Percentiles rank a stretch among this genome's conserved stretches.
Conservation (phyloP, 2,797 vertebrate species). For the Alca torda region DNA sequence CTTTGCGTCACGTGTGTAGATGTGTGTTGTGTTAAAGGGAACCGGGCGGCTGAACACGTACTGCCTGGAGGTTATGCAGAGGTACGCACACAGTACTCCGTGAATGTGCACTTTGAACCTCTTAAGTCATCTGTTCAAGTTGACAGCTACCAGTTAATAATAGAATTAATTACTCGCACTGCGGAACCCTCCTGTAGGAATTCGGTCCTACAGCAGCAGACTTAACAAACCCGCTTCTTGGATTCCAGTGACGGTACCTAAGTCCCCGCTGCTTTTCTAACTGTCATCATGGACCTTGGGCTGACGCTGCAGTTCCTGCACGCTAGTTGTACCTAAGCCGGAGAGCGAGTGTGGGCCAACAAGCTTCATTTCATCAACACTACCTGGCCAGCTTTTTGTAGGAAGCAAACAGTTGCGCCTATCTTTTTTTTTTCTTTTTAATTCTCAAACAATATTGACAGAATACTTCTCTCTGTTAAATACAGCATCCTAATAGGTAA, state of each 20-base stretch:
- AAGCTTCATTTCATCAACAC: neutral
- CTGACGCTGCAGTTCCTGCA: neutral
- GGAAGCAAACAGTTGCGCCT: neutral
- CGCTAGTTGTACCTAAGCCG: neutral
- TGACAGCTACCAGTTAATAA: neutral
- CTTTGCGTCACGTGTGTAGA: neutral
- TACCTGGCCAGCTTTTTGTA: neutral
- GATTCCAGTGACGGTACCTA: neutral
- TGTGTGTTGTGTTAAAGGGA: neutral
- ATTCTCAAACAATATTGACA: neutral
- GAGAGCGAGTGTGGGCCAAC: neutral
- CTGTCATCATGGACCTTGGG: neutral
- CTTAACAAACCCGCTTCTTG: neutral
- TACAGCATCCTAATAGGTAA: neutral
- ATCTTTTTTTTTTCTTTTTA: neutral
- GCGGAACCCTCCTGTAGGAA: neutral
- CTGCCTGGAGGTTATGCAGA: neutral
- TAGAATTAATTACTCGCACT: neutral
- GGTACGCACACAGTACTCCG: neutral
- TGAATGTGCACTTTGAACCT: neutral
- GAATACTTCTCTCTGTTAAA: neutral
- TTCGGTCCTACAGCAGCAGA: neutral
- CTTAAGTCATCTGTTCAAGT: neutral
- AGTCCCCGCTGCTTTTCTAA: neutral
- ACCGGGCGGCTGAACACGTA: fast-evolving